phyloP scores from a whole-genome alignment of 2,113 vertebrate species.

The Pavo muticus region DNA sequence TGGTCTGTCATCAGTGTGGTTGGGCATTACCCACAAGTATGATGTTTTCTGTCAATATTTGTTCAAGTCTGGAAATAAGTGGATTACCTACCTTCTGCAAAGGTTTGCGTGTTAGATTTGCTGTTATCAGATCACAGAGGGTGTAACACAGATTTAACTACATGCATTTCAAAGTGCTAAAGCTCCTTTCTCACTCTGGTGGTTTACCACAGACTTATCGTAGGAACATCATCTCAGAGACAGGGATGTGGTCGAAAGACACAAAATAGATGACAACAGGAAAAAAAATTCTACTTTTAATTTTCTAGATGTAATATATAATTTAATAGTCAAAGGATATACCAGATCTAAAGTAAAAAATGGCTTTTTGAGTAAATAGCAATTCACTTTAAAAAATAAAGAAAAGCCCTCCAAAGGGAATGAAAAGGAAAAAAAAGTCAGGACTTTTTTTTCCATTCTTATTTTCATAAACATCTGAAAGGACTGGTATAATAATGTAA shows the following conservation, averaged over 20 bases:
- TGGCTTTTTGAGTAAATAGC: not conserved
- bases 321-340: not conserved
- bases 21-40: not conserved
- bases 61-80: slow-evolving; percentile 35
- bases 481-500: not conserved
- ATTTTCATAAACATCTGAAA: not conserved
- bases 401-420: not conserved
- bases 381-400: not conserved
- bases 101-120: slow-evolving; percentile 1
- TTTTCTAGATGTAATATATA: not conserved
- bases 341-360: not conserved
- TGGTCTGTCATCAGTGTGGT: not conserved
- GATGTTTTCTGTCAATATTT: slow-evolving; percentile 54
- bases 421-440: not conserved
- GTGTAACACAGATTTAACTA: slow-evolving; percentile 11
- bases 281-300: not conserved
- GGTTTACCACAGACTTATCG: not conserved
- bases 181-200: not conserved
- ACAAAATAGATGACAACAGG: not conserved
- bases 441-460: not conserved
- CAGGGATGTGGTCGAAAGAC: not conserved
- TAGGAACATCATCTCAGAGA: not conserved
- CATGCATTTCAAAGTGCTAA: not conserved
- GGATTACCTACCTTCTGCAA: not conserved
- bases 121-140: slow-evolving; percentile 12